Evolutionary conservation across 2,797 vertebrate genomes (phyloP).

Genomic region (Onychomys torridus): DNA sequence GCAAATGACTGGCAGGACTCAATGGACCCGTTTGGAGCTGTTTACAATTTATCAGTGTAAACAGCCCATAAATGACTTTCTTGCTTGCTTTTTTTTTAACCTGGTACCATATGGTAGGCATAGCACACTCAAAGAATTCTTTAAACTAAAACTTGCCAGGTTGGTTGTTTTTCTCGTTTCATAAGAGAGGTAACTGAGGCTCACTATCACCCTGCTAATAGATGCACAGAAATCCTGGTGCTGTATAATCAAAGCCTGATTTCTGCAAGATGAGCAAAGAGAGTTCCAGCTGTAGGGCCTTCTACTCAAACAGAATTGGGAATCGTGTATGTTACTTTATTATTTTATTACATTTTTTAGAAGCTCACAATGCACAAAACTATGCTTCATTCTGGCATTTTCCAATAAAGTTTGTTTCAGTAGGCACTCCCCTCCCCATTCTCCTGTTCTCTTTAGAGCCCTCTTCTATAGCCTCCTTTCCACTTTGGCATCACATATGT

Average conservation of each 20-base stretch:
- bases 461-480: neutral
- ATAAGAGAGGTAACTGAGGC: neutral
- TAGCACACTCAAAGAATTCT: conserved; percentile 15
- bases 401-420: neutral
- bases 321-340: neutral
- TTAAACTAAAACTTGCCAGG: conserved; percentile 37
- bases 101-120: neutral
- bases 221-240: neutral
- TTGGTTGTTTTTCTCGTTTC: conserved; percentile 26
- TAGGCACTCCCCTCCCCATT: too few species aligned
- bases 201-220: neutral
- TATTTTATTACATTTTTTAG: neutral
- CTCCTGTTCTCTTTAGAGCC: neutral
- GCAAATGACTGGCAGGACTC: conserved; percentile 35
- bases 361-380: neutral
- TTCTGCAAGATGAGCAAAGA: neutral
- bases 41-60: conserved; percentile 53
- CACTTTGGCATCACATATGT: neutral
- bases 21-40: neutral
- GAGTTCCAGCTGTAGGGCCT: neutral
- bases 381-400: neutral
- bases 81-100: neutral
- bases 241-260: conserved; percentile 16
- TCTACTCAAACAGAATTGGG: neutral
- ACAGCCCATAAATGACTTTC: neutral